Evolutionary conservation across 2,888 invertebrate genomes (phyloP), one percentile per base, ranked within the genome.

Genomic region (Ellobium chinense): DNA sequence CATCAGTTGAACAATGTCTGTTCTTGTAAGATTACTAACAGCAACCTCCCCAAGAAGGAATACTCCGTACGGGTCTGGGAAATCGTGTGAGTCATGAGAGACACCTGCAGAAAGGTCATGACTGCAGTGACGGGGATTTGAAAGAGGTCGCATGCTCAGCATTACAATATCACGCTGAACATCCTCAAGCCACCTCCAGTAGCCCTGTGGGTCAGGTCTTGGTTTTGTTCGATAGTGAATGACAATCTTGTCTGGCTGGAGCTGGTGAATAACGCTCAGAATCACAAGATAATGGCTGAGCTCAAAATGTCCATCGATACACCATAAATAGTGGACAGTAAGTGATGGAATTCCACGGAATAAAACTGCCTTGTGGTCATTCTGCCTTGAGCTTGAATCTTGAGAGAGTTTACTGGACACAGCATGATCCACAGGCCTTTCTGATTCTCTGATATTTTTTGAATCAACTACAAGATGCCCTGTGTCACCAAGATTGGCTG

Each of bases 251-350:
- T 84, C 83, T 3, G 85, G 85, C 24, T 66, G 78, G 24, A 85
- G 29, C 27, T 75, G 70, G 9, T 83, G 78, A 27, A 81, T 62
- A 14, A 79, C 66, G 39, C 84, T 84, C 34, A 84, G 56, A 46
- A 85, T 27, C 31, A 78, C 63, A 14, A 84, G 60, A 39, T 84
- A 85, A 39, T 85, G 85, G 29, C 74, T 80, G 24, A 82, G 79
- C 56, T 85, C 84, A 80, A 85, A 84, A 56, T 82, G 76, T 39
- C 82, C 79, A 24, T 85, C 82, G 18, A 76, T 72, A 39, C 85
- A 85, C 85, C 85, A 85, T 21, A 85, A 24, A 46, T 84, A 84
- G 65, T 85, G 85, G 21, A 85, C 84, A 29, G 77, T 79, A 24
- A 85, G 27, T 21, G 82, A 27, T 1, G 83, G 83, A 1, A 58